A percentile compares a stretch with the other conserved stretches of the same genome.
phyloP scores from a whole-genome alignment of 2,113 vertebrate genomes.

The Urocitellus parryii region DNA sequence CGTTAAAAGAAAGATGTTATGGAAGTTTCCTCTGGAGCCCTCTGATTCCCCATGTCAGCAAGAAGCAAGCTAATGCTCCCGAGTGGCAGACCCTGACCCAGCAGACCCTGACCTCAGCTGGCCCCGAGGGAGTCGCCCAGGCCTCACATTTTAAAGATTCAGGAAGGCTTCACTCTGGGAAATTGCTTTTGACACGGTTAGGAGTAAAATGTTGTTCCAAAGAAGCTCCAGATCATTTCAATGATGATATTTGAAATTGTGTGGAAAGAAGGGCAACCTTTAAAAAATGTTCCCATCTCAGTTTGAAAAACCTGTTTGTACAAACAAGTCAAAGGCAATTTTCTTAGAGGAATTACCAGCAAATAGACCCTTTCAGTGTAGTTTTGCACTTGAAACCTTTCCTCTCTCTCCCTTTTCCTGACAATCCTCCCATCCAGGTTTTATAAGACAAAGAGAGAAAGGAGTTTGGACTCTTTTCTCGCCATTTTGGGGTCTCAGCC shows the following conservation, averaged over 20 bases:
- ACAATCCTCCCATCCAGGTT: background rate
- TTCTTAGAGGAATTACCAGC: background rate
- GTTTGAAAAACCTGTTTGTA: conserved; percentile 33
- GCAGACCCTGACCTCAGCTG: background rate
- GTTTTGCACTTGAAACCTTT: background rate
- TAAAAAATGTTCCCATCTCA: background rate
- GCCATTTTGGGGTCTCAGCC: background rate
- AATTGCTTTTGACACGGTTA: background rate
- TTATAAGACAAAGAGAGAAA: background rate
- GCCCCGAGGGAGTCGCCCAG: background rate
- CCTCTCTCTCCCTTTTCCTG: background rate
- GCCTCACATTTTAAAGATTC: background rate
- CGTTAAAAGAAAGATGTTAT: background rate
- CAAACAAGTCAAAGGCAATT: conserved; percentile 29
- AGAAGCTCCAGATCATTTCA: conserved; percentile 6
- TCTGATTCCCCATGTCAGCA: background rate
- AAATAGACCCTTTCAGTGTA: background rate
- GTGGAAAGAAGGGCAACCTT: background rate
- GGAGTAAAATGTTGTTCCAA: background rate
- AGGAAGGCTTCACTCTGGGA: background rate
- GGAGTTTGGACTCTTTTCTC: background rate
- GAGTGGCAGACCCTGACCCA: background rate
- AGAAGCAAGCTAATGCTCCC: background rate
- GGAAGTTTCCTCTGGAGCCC: background rate
- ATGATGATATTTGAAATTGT: background rate